These are phyloP conservation scores for Labroides dimidiatus DNA, from an alignment of 2,797 vertebrate genomes.

Conservation along the genomic window DNA sequence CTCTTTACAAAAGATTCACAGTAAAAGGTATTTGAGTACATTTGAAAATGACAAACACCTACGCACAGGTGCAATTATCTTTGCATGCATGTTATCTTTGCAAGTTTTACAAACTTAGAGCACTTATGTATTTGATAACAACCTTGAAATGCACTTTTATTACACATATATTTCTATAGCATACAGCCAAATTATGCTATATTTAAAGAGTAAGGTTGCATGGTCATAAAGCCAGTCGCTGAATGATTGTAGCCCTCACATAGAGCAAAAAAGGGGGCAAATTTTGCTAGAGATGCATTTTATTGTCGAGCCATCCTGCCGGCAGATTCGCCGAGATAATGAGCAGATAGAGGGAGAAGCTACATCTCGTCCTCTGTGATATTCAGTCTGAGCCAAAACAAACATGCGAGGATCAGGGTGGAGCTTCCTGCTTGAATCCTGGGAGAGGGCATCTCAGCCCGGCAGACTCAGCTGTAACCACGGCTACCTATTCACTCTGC, in stretches of 20 bases:
- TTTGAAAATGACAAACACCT: constrained; percentile 13
- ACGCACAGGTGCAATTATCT: neutral
- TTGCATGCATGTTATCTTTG: no score
- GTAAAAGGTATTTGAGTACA: constrained; percentile 6
- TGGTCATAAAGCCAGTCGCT: neutral
- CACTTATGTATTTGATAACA: neutral
- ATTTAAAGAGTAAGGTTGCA: neutral
- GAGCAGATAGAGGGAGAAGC: constrained; percentile 45
- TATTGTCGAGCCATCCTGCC: constrained; percentile 21
- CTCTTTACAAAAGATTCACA: constrained; percentile 34
- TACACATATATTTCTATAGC: neutral
- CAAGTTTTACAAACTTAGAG: no score
- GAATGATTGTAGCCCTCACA: neutral
- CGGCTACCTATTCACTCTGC: constrained; percentile 41
- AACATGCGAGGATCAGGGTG: constrained; percentile 74
- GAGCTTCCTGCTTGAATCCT: constrained; percentile 76
- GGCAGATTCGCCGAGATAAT: constrained; percentile 51
- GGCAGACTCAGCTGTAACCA: constrained; percentile 55
- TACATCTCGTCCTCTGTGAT: constrained; percentile 52
- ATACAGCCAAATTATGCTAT: neutral
- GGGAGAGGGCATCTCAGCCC: constrained; percentile 63
- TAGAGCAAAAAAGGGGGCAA: neutral
- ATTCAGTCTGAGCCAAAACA: constrained; percentile 69
- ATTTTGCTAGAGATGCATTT: neutral
- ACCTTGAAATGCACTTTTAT: neutral